These are phyloP conservation scores for Galemys pyrenaicus DNA, from an alignment of 2,113 vertebrate species.

Conservation along the genomic window DNA sequence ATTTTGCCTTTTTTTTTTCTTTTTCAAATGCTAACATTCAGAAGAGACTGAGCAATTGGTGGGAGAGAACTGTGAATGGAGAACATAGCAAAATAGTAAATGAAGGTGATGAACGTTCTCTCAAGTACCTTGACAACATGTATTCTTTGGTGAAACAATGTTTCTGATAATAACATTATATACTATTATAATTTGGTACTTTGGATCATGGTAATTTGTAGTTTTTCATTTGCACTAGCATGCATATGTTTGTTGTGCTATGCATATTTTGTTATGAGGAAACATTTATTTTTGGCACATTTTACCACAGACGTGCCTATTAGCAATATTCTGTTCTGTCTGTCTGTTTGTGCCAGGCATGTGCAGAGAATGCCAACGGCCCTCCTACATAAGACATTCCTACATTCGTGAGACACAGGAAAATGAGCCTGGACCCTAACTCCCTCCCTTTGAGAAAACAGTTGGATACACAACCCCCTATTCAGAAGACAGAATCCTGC, in stretches of 20 bases:
- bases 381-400: not conserved
- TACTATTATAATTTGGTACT: not conserved
- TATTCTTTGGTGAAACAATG: not conserved
- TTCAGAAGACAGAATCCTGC: not conserved
- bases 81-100: not conserved
- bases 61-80: not conserved
- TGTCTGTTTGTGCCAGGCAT: constrained; percentile 15
- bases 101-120: not conserved
- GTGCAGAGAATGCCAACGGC: not conserved
- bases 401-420: not conserved
- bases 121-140: not conserved
- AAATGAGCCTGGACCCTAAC: not conserved
- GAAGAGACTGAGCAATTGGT: not conserved
- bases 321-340: constrained; percentile 34
- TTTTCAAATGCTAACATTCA: not conserved
- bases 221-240: not conserved
- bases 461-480: not conserved
- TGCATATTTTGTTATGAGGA: constrained; percentile 56
- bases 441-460: not conserved
- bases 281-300: constrained; percentile 46
- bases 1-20: not conserved
- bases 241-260: constrained; percentile 30
- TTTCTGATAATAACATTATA: not conserved
- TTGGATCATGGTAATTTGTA: not conserved
- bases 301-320: not conserved